Conservation (phyloP, 2,888 invertebrate species). For the Epiperipatus broadwayi region DNA sequence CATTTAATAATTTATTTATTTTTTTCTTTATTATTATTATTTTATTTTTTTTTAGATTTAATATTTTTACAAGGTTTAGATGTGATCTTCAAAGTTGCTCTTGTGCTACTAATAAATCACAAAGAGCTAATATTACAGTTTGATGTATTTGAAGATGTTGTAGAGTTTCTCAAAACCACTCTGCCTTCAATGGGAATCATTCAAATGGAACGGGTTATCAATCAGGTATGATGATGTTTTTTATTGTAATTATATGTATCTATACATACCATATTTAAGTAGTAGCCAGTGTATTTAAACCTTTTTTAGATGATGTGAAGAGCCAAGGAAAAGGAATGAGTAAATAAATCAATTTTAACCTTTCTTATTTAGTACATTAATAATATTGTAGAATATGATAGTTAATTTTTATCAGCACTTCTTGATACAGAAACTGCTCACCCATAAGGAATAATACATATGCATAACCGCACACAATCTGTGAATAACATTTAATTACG, state of each 20-base stretch:
- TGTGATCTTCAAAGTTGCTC: conserved; percentile 68
- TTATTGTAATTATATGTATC: conserved; percentile 12
- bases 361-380: too few relatives aligned
- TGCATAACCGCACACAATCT: too few relatives aligned
- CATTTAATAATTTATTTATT: conserved; percentile 7
- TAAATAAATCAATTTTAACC: too few relatives aligned
- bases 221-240: conserved; percentile 54
- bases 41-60: conserved; percentile 45
- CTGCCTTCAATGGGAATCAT: conserved; percentile 32
- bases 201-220: conserved; percentile 58
- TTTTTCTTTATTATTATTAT: conserved; percentile 5
- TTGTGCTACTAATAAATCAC: conserved; percentile 63
- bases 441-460: too few relatives aligned
- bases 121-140: conserved; percentile 61
- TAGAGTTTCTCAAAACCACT: conserved; percentile 69
- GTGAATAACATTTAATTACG: too few relatives aligned
- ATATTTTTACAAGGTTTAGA: conserved; percentile 74
- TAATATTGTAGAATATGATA: too few relatives aligned
- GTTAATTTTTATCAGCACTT: too few relatives aligned
- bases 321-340: too few relatives aligned
- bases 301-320: too few relatives aligned
- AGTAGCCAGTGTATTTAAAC: too few relatives aligned
- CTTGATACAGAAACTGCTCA: too few relatives aligned
- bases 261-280: too few relatives aligned
- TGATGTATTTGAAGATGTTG: conserved; percentile 76